Percentiles rank a stretch among this genome's conserved stretches.
Conservation (phyloP, 2,797 vertebrate species). For the Esox lucius region DNA sequence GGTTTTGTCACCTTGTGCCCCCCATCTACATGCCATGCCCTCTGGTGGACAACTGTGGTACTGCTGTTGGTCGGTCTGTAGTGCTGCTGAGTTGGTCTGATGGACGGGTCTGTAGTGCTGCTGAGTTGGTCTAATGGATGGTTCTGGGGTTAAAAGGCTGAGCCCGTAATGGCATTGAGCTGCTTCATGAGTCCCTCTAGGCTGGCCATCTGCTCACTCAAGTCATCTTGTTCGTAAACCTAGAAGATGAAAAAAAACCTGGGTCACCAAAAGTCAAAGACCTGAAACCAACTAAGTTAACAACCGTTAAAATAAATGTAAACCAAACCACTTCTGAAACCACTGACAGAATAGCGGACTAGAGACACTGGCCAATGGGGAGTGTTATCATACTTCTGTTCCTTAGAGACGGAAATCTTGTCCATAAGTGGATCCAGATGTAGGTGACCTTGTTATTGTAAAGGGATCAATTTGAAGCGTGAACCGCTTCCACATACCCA, state of each 20-base stretch:
- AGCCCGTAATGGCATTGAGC: conserved; percentile 95
- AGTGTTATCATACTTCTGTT: not conserved
- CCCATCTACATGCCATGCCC: conserved; percentile 2
- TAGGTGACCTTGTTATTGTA: not conserved
- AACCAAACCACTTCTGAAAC: not conserved
- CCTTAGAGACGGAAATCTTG: not conserved
- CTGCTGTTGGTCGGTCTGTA: conserved; percentile 8
- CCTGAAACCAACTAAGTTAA: not conserved
- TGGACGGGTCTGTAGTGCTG: not conserved
- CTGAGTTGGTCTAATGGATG: not conserved
- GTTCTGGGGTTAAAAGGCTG: conserved; percentile 83
- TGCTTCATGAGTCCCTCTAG: conserved; percentile 97
- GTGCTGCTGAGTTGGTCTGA: not conserved
- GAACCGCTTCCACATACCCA: conserved; percentile 9
- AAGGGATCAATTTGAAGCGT: not conserved
- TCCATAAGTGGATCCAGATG: not conserved
- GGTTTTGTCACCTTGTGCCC: not conserved
- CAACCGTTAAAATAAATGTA: not conserved
- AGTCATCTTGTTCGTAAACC: conserved; percentile 95
- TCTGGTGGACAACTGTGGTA: conserved; percentile 48
- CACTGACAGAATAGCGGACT: no score
- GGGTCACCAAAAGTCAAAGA: not conserved
- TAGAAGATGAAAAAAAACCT: conserved; percentile 45
- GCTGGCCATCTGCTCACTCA: conserved; percentile 98
- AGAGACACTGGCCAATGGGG: no score